Base-by-base conservation (phyloP, 2,797 vertebrate species). In the Gambelia wislizenii region DNA sequence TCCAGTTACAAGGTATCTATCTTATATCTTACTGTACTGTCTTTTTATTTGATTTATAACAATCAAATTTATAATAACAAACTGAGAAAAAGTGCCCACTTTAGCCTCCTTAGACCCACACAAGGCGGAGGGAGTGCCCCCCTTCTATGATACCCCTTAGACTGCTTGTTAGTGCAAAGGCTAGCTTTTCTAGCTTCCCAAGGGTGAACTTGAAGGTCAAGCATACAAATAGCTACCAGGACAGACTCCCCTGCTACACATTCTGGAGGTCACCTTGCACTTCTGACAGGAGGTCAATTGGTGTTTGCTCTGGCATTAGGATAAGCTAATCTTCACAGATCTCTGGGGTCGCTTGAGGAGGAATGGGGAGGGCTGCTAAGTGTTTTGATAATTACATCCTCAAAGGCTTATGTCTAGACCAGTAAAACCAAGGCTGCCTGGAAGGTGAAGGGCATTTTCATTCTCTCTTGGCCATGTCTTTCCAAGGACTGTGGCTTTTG, bases 141-240 rank as follows among this genome's bases (percentile, higher is more conserved):
- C 0, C 3, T 7, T 7, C 49, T 3, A 4, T 18, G 13, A 33
- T 25, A 44, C 54, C 54, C 18, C 12, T 1, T 2, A 0, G 7
- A 12, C 30, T 10, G 30, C 64, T 83, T 76, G 77, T 64, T 25
- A 36, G 56, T 30, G 36, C 20, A 59, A 86, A 2, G 0, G 14
- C 12, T 78, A 59, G 79, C 36, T 78, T 36, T 79, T 56, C 0
- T 0, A 4, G 8, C 0, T 27, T 59, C 0, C 42, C 12, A 8
- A 22, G 42, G 30, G 9, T 72, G 36, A 33, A 3, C 16, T 18
- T 1, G 59, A 74, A 67, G 64, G 83, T 92, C 85, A 86, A 0
- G 54, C 61, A 6, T 18, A 14, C 0, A 54, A 33, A 47, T 0
- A 33, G 72, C 6, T 30, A 85, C 74, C 44, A 36, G 64, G 25